Evolutionary conservation across 2,888 invertebrate genomes (phyloP), one percentile per base, ranked within the genome.

Genomic region (Gymnocheta viridis): DNA sequence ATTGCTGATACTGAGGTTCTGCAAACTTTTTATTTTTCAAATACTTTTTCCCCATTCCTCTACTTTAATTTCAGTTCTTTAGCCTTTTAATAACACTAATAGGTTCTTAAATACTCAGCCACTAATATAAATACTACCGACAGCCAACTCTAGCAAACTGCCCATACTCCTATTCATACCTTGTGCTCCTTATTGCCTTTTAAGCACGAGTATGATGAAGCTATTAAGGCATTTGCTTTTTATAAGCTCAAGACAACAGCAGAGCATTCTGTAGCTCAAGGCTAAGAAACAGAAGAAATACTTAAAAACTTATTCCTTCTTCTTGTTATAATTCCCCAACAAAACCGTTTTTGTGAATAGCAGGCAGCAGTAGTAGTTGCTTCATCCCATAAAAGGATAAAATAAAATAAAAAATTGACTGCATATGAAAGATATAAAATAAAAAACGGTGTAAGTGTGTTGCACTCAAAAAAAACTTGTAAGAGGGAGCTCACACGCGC

Each of bases 51-150:
- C 0, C 17, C 17, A 9, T 51, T 24, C 56, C 38, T 5, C 64
- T 41, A 10, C 9, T 35, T 67, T 35, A 4, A 35, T 17, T 41
- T 14, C n/a, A 47, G 29, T 51, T 67, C 54, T 80, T 76, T 67
- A 72, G 66, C 54, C 76, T 74, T 76, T 83, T 56, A 79, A 67
- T 73, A 81, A 58, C 62, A 72, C 62, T 84, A 84, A 81, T 84
- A 84, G 81, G 38, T 80, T 77, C 62, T 80, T 77, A 84, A 83
- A 81, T 77, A 69, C 76, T 67, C 58, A 12, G 22, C 73, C 58
- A 51, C 51, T 32, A 51, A 51, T 44, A 79, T 19, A 35, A 51
- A 62, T 27, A 78, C 41, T 22, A n/a, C 41, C 66, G 76, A 32
- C 58, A 47, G 22, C 17, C 22, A 32, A 49, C 32, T 29, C 19